phyloP scores from a whole-genome alignment of 64 coral and sea anemone genomes.

The Dendrophyllia cribrosa region DNA sequence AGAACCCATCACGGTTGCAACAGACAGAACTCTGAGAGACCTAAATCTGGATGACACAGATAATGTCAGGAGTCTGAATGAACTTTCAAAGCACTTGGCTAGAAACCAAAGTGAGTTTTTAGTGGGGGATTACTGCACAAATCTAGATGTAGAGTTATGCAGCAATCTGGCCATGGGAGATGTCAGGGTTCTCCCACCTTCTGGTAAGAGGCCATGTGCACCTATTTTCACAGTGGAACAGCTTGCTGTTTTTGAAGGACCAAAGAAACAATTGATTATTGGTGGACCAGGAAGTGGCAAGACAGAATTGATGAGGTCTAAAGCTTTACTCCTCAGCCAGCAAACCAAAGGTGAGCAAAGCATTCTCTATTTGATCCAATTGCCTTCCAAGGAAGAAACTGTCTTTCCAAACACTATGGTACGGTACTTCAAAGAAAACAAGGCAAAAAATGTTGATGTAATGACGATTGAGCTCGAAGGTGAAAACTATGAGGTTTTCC shows the following conservation, averaged over 20 bases:
- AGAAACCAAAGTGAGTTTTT: constrained; percentile 29
- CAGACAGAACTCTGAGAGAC: background rate
- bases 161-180: constrained; percentile 5
- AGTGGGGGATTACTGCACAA: constrained; percentile 1
- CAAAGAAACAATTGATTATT: constrained; percentile 66
- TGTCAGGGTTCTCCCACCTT: background rate
- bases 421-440: constrained; percentile 40
- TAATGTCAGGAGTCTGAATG: background rate
- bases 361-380: constrained; percentile 34
- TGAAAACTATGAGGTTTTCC: background rate
- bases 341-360: background rate
- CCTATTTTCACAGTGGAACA: constrained; percentile 64
- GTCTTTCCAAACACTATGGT: constrained; percentile 22
- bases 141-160: constrained; percentile 31
- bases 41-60: background rate
- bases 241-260: constrained; percentile 64
- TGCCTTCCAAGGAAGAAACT: background rate
- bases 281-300: constrained; percentile 65
- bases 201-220: background rate
- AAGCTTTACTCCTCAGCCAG: constrained; percentile 10
- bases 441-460: constrained; percentile 5
- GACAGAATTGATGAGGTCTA: constrained; percentile 66
- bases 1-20: background rate
- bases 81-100: constrained; percentile 12
- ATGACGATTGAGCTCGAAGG: background rate